Percentiles rank a stretch among this genome's conserved stretches.
These are phyloP conservation scores for Phaethon lepturus DNA, from an alignment of 2,113 vertebrate species.

Conservation along the genomic window DNA sequence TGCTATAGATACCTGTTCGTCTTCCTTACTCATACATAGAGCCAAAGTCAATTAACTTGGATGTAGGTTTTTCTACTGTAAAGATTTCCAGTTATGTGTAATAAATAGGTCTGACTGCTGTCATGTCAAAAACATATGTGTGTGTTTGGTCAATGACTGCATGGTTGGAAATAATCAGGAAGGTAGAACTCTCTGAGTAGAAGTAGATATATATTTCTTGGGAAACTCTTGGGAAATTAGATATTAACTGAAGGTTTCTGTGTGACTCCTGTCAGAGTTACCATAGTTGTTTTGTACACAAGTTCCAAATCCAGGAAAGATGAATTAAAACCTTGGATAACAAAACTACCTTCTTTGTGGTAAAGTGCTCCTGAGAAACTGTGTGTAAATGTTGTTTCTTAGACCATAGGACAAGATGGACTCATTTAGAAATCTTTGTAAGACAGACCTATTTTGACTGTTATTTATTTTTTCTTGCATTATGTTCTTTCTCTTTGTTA, in stretches of 20 bases:
- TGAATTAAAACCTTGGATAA: background rate
- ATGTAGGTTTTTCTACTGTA: background rate
- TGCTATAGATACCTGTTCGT: background rate
- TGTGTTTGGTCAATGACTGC: background rate
- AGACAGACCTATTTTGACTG: background rate
- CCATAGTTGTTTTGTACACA: background rate
- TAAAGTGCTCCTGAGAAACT: background rate
- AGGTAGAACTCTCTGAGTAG: background rate
- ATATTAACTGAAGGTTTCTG: background rate
- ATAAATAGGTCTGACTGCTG: background rate
- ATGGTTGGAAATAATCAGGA: background rate
- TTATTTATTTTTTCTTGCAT: background rate
- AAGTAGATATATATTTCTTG: background rate
- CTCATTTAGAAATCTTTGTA: background rate
- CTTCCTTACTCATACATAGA: background rate
- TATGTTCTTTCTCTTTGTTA: background rate
- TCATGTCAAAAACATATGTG: background rate
- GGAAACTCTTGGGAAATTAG: background rate
- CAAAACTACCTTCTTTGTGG: background rate
- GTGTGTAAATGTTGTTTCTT: background rate
- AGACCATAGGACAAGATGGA: background rate
- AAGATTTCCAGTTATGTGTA: background rate
- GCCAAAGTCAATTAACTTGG: background rate
- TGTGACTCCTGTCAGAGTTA: background rate
- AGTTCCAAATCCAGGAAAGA: background rate